These are phyloP conservation scores for Micronycteris hirsuta DNA, from an alignment of 2,113 vertebrate species.

Conservation along the genomic window DNA sequence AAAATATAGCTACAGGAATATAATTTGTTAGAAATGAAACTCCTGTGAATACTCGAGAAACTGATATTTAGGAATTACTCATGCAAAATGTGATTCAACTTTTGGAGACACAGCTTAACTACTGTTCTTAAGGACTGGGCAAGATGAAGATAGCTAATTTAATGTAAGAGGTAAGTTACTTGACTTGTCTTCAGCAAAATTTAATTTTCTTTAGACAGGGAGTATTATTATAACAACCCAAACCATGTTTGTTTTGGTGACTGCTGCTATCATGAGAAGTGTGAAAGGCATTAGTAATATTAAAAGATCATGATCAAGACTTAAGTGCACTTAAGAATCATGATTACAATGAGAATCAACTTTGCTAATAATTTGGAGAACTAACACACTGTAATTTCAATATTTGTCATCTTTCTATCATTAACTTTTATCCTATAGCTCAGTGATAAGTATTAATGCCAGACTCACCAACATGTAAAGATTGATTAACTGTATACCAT, in stretches of 20 bases:
- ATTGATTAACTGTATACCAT: neutral
- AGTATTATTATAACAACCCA: neutral
- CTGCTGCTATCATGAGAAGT: neutral
- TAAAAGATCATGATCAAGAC: neutral
- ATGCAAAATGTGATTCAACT: neutral
- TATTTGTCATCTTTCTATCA: neutral
- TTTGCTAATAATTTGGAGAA: neutral
- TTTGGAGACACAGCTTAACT: neutral
- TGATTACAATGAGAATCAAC: neutral
- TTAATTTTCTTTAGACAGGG: neutral
- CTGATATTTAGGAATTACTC: neutral
- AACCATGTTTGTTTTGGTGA: neutral
- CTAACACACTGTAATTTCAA: neutral
- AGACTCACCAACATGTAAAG: neutral
- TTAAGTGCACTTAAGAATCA: neutral
- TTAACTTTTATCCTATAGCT: neutral
- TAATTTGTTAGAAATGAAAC: neutral
- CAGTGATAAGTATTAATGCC: neutral
- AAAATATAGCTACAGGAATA: neutral
- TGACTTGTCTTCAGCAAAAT: neutral
- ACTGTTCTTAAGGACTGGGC: neutral
- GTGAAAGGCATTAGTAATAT: neutral
- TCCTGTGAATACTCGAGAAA: neutral
- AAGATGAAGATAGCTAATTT: neutral
- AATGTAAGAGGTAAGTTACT: too few species aligned